Percentiles rank a stretch among this genome's conserved stretches.
Conservation (phyloP, 35 echinoderm and acorn worm genomes). For the Nesometra sesokonis region DNA sequence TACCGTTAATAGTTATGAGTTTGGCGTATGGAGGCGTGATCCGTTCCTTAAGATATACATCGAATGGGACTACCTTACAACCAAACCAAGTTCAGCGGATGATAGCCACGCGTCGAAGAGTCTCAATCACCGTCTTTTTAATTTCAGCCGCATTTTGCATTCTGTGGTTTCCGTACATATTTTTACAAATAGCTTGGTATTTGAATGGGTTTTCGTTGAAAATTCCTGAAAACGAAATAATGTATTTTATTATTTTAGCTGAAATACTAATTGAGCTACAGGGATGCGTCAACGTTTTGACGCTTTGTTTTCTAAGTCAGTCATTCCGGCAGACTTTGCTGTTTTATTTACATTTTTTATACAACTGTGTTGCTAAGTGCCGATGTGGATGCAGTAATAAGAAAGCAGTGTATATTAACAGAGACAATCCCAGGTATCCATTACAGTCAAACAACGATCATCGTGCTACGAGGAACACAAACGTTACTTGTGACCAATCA, state of each 20-base stretch:
- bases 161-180: background rate
- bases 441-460: background rate
- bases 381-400: background rate
- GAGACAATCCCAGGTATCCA: background rate
- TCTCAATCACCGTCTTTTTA: background rate
- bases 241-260: background rate
- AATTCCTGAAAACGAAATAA: background rate
- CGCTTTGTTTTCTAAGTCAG: background rate
- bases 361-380: too few relatives aligned
- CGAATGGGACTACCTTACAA: background rate
- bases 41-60: background rate
- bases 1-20: background rate
- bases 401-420: background rate
- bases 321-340: background rate
- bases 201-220: background rate
- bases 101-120: background rate
- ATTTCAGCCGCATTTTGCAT: background rate
- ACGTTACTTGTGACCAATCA: background rate
- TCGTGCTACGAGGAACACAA: background rate
- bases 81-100: background rate
- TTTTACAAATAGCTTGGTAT: background rate
- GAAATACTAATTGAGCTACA: background rate
- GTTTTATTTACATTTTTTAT: background rate
- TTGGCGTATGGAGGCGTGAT: background rate
- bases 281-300: background rate